These are phyloP conservation scores for Choreutis nemorana DNA, from an alignment of 2,888 invertebrate genomes.

Conservation along the genomic window DNA sequence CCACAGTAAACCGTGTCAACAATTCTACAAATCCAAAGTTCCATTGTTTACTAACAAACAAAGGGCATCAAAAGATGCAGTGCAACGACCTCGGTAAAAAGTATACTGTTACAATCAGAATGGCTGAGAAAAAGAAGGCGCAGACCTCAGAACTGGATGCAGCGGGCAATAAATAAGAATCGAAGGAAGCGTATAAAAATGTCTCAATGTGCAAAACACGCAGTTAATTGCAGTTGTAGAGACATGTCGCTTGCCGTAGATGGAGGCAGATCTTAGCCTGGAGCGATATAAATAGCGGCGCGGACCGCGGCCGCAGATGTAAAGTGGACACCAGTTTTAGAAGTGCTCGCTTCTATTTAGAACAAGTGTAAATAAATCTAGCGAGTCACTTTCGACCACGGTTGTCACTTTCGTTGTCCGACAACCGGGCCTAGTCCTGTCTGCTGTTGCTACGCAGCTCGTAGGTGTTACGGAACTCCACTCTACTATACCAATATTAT, in stretches of 20 bases:
- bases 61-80: slow-evolving; percentile 28
- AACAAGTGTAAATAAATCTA: slow-evolving; percentile 62
- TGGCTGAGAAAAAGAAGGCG: slow-evolving; percentile 13
- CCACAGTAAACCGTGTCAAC: slow-evolving; percentile 24
- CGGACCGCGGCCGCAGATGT: slow-evolving; percentile 30
- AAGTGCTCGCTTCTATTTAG: slow-evolving; percentile 51
- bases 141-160: slow-evolving; percentile 22
- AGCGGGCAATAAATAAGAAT: slow-evolving; percentile 23
- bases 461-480: no score
- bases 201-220: slow-evolving; percentile 34
- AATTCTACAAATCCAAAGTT: slow-evolving; percentile 20
- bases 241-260: slow-evolving; percentile 52
- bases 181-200: slow-evolving; percentile 40
- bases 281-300: slow-evolving; percentile 50
- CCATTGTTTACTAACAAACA: slow-evolving; percentile 40
- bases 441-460: slow-evolving; percentile 12
- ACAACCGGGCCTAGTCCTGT: slow-evolving; percentile 23
- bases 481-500: no score
- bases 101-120: slow-evolving; percentile 21
- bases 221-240: slow-evolving; percentile 34
- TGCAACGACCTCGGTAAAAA: slow-evolving; percentile 38
- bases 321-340: slow-evolving; percentile 58
- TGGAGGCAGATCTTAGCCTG: slow-evolving; percentile 45
- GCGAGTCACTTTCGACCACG: slow-evolving; percentile 49
- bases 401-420: slow-evolving; percentile 53